Conservation (phyloP, 53 echinoderm and acorn worm genomes). For the Paracentrotus lividus region DNA sequence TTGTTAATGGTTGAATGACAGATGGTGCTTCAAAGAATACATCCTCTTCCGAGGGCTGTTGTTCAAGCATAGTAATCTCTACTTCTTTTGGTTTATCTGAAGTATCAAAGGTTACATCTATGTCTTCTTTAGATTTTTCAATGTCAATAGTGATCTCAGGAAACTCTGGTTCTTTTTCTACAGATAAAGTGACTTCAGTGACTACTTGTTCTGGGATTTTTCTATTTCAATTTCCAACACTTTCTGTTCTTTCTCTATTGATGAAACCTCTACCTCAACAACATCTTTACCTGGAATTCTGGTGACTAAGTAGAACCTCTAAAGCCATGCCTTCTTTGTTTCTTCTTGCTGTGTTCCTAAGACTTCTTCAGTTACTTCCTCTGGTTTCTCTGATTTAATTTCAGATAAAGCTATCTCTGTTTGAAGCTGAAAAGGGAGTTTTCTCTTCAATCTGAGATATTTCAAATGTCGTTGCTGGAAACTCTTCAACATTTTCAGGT, state of each 20-base stretch:
- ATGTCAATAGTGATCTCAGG: constrained; percentile 66
- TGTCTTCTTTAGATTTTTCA: constrained; percentile 31
- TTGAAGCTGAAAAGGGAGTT: background rate
- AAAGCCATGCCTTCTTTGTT: constrained; percentile 1
- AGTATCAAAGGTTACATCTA: constrained; percentile 1
- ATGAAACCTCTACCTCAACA: background rate
- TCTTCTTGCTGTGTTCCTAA: background rate
- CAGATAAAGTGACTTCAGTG: constrained; percentile 1
- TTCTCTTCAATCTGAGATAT: constrained; percentile 64
- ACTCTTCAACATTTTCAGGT: constrained; percentile 29
- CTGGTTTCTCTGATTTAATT: constrained; percentile 8
- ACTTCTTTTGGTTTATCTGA: constrained; percentile 23
- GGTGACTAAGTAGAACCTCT: background rate
- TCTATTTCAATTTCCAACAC: background rate
- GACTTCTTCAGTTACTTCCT: background rate
- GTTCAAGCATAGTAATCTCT: background rate
- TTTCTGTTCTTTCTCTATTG: background rate
- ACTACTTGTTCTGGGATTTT: background rate
- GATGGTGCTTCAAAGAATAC: constrained; percentile 38
- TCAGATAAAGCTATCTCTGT: background rate
- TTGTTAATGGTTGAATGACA: constrained; percentile 36
- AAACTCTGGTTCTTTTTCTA: constrained; percentile 59
- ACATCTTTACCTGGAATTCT: constrained; percentile 28
- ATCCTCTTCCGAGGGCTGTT: constrained; percentile 9
- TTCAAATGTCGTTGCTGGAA: constrained; percentile 71